Percentiles rank a stretch among this genome's conserved stretches.
Conservation (phyloP, 1,140 invertebrate species). For the Papilio dardanus region DNA sequence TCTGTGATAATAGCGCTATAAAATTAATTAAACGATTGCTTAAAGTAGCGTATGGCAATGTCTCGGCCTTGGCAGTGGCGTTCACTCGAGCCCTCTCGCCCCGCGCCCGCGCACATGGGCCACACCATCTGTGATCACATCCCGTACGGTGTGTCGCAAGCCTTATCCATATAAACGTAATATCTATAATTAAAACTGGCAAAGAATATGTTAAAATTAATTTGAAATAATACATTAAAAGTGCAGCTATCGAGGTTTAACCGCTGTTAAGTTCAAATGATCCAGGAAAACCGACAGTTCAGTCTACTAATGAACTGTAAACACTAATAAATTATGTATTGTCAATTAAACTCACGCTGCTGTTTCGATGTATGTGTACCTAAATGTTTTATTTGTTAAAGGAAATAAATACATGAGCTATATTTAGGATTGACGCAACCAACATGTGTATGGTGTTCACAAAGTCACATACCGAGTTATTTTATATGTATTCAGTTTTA, state of each 20-base stretch:
- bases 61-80: conserved; percentile 73
- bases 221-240: no score
- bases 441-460: conserved; percentile 26
- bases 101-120: conserved; percentile 50
- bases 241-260: not conserved
- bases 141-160: conserved; percentile 26
- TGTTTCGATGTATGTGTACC: not conserved
- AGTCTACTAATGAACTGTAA: not conserved
- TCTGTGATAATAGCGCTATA: conserved; percentile 20
- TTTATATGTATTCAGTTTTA: conserved; percentile 14
- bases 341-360: not conserved
- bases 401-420: conserved; percentile 14
- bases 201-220: not conserved
- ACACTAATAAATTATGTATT: not conserved
- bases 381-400: conserved; percentile 9
- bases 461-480: not conserved
- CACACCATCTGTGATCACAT: conserved; percentile 36
- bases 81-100: conserved; percentile 70
- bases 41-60: conserved; percentile 52
- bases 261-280: not conserved
- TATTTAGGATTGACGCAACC: conserved; percentile 22
- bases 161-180: conserved; percentile 21
- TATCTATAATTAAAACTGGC: conserved; percentile 6
- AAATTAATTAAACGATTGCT: conserved; percentile 47
- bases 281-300: conserved; percentile 2